Base-by-base conservation (phyloP, 1,140 invertebrate genomes). In the Latrodectus geometricus region DNA sequence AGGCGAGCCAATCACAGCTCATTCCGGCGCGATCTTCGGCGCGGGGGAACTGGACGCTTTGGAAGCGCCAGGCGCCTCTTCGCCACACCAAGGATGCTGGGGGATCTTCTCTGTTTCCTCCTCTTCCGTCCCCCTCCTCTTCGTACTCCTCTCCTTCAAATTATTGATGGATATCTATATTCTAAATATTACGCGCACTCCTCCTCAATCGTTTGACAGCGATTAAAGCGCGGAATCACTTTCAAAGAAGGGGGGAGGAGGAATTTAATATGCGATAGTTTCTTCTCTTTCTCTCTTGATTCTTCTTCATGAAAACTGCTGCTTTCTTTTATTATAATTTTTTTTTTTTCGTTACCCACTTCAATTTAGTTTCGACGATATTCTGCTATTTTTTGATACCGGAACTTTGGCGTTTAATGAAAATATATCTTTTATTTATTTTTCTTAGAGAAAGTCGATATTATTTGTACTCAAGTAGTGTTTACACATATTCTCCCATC, bases 1-100 rank as follows among this genome's bases (percentile, higher is more conserved):
- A 68, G 56, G 80, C 80, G 87, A 70, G 81, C 87, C 87, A 88
- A 88, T 88, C 66, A 84, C 72, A 69, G 77, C 35, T 73, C 73
- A 75, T 75, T 75, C 20, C 76, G 56, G 65, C 23, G 70, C 80
- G 68, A 68, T 74, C 77, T 66, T 49, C 69, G 48, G 80, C 69
- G 72, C 50, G 72, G 81, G 73, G 56, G 66, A 79, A 80, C 82
- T 75, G 68, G 61, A 77, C 87, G 66, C 70, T 77, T 87, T 79
- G 68, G 54, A 15, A 75, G 72, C 23, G 86, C 69, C 15, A 20
- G 50, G 72, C 50, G 73, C 82, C 50, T 66, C 85, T 76, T 21
- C 52, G 76, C 79, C 77, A 77, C 81, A 86, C 83, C 76, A 73
- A 52, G 69, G 79, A 69, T 68, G 72, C 72, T 76, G 23, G 17